A percentile compares a stretch with the other conserved stretches of the same genome.
These are phyloP conservation scores for Ptychoptera albimana DNA, from an alignment of 2,888 invertebrate genomes.

Conservation along the genomic window DNA sequence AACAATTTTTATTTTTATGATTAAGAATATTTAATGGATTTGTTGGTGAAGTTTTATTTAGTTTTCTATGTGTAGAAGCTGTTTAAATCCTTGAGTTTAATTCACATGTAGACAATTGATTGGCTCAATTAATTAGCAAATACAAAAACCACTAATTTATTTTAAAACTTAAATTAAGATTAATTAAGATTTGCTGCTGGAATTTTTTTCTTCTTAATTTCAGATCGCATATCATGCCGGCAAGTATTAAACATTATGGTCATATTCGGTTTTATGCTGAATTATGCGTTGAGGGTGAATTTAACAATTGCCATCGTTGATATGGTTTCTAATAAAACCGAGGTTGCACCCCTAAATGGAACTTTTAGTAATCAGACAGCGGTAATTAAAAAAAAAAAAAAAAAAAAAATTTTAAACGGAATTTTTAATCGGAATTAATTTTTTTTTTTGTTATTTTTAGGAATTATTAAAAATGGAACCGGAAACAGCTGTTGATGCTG, in stretches of 20 bases:
- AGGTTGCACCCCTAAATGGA: conserved; percentile 15
- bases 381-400: background rate
- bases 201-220: conserved; percentile 17
- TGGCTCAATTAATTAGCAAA: no score
- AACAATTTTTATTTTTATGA: no score
- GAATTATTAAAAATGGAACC: background rate
- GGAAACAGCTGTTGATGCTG: conserved; percentile 6
- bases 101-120: background rate
- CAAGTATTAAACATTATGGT: conserved; percentile 73
- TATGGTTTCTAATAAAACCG: conserved; percentile 41
- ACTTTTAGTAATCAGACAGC: background rate
- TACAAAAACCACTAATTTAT: no score
- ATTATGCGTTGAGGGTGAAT: conserved; percentile 77
- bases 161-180: no score
- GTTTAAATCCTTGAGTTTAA: background rate
- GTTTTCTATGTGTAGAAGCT: background rate
- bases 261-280: conserved; percentile 75
- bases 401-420: no score
- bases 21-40: no score
- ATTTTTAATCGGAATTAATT: background rate
- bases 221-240: conserved; percentile 60
- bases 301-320: conserved; percentile 74
- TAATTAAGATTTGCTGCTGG: no score
- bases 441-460: background rate
- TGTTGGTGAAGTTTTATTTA: no score